Percentiles rank a stretch among this genome's conserved stretches.
Evolutionary conservation across 2,113 vertebrate genomes (phyloP).

Genomic region (Ceyx margarethae): DNA sequence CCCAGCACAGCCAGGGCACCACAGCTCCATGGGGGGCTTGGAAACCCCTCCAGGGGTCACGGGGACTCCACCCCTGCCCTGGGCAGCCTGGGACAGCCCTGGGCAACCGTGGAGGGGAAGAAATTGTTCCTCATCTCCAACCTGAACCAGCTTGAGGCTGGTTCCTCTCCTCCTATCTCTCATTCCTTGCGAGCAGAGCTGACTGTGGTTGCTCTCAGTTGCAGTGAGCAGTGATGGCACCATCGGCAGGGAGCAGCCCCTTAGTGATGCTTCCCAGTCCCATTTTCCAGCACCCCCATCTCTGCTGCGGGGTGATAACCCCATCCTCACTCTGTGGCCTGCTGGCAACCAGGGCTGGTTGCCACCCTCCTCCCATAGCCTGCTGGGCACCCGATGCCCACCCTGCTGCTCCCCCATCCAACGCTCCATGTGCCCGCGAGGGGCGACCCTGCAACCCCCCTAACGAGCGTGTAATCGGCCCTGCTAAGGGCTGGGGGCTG

Average conservation of each 20-base stretch:
- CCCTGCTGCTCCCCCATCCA: not conserved
- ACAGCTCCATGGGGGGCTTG: not conserved
- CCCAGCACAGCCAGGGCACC: not conserved
- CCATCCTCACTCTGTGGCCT: accelerated
- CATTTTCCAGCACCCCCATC: not conserved
- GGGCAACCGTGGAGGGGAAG: too few species aligned
- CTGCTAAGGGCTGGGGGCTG: not conserved
- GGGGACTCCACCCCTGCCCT: not conserved
- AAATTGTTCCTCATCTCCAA: not conserved
- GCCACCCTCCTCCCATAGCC: not conserved
- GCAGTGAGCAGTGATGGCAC: accelerated
- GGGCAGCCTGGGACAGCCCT: too few species aligned
- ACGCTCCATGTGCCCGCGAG: not conserved
- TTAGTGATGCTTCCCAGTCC: not conserved
- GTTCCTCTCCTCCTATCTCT: not conserved
- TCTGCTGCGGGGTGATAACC: not conserved
- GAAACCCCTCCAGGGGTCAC: not conserved
- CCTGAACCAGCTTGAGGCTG: not conserved
- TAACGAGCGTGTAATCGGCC: constrained; percentile 24
- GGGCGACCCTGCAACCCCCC: not conserved
- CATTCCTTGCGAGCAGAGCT: not conserved
- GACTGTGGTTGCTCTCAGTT: not conserved
- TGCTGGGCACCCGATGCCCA: accelerated
- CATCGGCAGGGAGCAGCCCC: not conserved
- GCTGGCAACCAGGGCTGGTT: accelerated